Conservation (phyloP, 2,888 invertebrate genomes). For the Agriopis leucophaearia region DNA sequence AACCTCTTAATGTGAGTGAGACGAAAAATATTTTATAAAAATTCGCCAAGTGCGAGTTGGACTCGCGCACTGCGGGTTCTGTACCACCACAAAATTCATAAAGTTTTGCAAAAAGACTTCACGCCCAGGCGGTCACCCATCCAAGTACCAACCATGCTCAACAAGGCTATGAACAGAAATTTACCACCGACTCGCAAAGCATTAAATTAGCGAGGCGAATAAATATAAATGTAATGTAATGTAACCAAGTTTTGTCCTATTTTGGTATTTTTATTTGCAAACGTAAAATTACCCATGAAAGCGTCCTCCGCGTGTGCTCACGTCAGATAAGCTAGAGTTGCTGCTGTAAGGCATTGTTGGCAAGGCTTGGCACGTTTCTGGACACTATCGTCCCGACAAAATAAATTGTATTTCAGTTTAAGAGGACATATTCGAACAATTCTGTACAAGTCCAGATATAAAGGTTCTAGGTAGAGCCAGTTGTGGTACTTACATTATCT, state of each 20-base stretch:
- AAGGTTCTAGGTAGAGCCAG: background rate
- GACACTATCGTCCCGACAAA: slow-evolving; percentile 16
- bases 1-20: no score
- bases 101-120: no score
- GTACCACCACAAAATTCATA: no score
- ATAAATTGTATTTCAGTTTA: slow-evolving; percentile 19
- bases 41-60: no score
- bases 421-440: background rate
- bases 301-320: slow-evolving; percentile 6
- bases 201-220: no score
- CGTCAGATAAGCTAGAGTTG: slow-evolving; percentile 22
- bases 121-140: no score
- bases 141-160: no score
- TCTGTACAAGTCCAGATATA: background rate
- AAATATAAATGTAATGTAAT: background rate
- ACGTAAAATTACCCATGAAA: background rate
- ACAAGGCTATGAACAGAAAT: no score
- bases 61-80: no score
- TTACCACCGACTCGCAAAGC: no score
- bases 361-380: slow-evolving; percentile 18
- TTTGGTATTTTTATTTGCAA: background rate
- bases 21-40: no score
- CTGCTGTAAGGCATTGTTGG: slow-evolving; percentile 13
- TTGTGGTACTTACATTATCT: no score
- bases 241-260: background rate